Percentiles rank a stretch among this genome's conserved stretches.
Conservation (phyloP, 2,113 vertebrate species). For the Chrysochloris asiatica region DNA sequence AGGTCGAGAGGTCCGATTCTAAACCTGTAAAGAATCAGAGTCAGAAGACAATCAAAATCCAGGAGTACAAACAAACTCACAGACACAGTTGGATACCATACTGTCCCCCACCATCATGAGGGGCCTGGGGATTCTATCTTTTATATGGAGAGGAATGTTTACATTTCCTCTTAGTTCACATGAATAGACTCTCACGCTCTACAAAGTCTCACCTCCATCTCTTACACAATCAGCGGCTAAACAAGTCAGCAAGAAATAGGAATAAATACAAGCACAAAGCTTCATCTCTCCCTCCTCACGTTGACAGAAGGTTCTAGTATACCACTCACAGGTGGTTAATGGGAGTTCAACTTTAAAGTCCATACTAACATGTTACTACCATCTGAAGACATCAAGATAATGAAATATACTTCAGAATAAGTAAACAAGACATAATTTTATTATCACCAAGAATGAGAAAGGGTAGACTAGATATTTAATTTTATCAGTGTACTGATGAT, state of each 20-base stretch:
- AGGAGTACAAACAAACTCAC: background rate
- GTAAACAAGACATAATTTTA: background rate
- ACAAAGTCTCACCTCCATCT: constrained; percentile 45
- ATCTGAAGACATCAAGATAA: background rate
- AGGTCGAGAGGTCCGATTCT: constrained; percentile 95
- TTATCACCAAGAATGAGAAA: background rate
- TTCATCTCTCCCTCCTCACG: background rate
- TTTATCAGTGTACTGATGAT: background rate
- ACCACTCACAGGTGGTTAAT: accelerated
- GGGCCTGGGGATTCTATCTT: background rate
- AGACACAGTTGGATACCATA: background rate
- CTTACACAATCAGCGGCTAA: background rate
- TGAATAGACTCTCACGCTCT: constrained; percentile 8
- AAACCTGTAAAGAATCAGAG: constrained; percentile 88
- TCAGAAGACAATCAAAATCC: constrained; percentile 73
- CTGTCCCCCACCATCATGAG: background rate
- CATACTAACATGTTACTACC: background rate
- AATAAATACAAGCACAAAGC: background rate
- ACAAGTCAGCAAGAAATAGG: constrained; percentile 17
- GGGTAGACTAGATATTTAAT: background rate
- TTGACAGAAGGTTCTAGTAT: background rate
- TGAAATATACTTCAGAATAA: background rate
- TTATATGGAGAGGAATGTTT: background rate
- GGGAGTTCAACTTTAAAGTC: background rate
- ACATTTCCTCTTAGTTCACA: background rate